These are phyloP conservation scores for Eilema griseolum DNA, from an alignment of 2,888 invertebrate species.

Conservation along the genomic window DNA sequence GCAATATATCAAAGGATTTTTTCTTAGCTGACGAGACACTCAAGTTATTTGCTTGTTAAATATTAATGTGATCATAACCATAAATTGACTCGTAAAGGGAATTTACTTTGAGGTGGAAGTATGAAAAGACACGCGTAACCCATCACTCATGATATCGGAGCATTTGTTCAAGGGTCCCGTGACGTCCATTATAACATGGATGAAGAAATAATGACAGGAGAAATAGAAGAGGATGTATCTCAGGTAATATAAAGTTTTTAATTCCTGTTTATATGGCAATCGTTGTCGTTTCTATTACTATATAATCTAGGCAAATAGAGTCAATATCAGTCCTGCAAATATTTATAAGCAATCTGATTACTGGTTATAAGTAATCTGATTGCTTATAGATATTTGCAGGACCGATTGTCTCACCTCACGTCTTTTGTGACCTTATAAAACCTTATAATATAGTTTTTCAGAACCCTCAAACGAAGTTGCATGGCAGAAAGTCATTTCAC, in stretches of 20 bases:
- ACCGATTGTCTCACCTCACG: too few species aligned
- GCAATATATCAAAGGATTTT: conserved; percentile 85
- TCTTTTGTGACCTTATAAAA: too few species aligned
- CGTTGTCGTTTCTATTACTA: neutral
- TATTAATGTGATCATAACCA: conserved; percentile 55
- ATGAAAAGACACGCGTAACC: neutral
- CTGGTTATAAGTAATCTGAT: too few species aligned
- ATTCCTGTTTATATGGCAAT: neutral
- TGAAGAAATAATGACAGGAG: neutral
- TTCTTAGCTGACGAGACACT: conserved; percentile 74
- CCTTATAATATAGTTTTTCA: too few species aligned
- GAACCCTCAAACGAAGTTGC: too few species aligned
- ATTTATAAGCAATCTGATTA: too few species aligned
- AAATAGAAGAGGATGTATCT: neutral
- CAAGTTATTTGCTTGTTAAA: conserved; percentile 73
- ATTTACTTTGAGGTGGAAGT: conserved; percentile 4
- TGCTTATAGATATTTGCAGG: too few species aligned
- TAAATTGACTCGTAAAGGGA: conserved; percentile 21
- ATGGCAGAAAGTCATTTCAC: too few species aligned
- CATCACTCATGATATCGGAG: neutral
- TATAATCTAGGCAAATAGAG: too few species aligned
- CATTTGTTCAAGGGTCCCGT: neutral
- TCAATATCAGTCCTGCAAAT: too few species aligned
- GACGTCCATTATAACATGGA: neutral
- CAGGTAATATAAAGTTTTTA: too few species aligned